Evolutionary conservation across 2,888 invertebrate species (phyloP).

Genomic region (Drosophila dives): DNA sequence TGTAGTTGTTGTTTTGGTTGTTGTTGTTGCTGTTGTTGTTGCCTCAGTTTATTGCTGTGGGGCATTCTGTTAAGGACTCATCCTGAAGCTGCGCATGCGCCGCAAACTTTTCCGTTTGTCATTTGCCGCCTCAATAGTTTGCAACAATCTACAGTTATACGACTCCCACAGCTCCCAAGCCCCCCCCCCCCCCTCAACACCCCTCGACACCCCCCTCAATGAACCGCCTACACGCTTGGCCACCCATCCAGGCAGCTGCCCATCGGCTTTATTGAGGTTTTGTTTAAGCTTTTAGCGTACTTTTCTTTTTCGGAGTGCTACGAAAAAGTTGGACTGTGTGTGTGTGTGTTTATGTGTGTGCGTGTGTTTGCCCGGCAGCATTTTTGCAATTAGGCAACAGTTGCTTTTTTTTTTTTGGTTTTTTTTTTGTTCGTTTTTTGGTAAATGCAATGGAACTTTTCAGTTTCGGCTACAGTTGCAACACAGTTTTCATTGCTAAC

Average conservation of each 20-base stretch:
- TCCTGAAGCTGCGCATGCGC: constrained; percentile 65
- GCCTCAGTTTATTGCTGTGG: constrained; percentile 19
- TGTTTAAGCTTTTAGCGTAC: constrained; percentile 78
- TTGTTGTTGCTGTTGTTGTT: constrained; percentile 16
- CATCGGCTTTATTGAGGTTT: constrained; percentile 76
- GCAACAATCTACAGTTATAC: constrained; percentile 40
- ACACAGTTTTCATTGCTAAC: constrained; percentile 72
- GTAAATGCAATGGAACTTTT: constrained; percentile 73
- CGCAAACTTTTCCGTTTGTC: constrained; percentile 77
- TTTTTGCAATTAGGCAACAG: constrained; percentile 80
- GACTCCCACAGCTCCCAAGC: background rate
- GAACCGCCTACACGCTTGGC: background rate
- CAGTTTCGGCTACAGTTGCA: constrained; percentile 62
- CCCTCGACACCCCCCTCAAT: background rate
- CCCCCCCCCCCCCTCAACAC: too few species aligned
- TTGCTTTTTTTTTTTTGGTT: constrained; percentile 59
- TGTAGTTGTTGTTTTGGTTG: constrained; percentile 24
- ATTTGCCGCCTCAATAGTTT: constrained; percentile 77
- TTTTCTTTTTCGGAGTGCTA: constrained; percentile 59
- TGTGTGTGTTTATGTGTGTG: constrained; percentile 20
- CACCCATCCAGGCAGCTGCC: constrained; percentile 25
- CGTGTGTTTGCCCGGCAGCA: constrained; percentile 72
- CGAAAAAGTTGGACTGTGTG: constrained; percentile 37
- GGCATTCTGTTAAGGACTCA: constrained; percentile 24
- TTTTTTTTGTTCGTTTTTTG: constrained; percentile 29